Base-by-base conservation (phyloP, 2,797 vertebrate genomes). In the Etheostoma nigrum region DNA sequence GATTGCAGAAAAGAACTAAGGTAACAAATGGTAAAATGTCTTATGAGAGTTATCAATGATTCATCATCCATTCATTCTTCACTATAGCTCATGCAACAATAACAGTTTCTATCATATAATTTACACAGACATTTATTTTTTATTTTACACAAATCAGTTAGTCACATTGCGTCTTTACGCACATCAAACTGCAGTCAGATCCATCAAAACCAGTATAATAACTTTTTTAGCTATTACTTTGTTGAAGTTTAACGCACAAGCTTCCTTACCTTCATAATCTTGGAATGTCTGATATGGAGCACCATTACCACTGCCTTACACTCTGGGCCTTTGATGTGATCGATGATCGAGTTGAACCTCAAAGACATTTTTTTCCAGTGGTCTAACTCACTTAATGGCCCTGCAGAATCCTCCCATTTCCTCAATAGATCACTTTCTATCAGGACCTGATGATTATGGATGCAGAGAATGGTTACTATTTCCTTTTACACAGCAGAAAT, bases 311-410 rank as follows among this genome's bases (percentile, higher is more conserved):
- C 94, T 51, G 94, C 87, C 86, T 90, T 95, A 86, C 95, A 96
- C 61, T 91, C 83, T 60, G 88, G 27, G 69, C 95, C 92, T 91
- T 96, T 96, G 71, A 96, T 94, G 77, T 97, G 96, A 40, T 92
- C 94, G 1, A 96, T 95, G 75, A 97, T 95, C 49, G 93, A 96
- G 90, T 89, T 95, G 85, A 96, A 93, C 80, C 93, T 94, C 73
- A 94, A 91, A 67, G 93, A 95, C 79, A 86, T 94, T 27, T 79
- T 92, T 83, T 95, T 96, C 96, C 96, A 97, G 61, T 97, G 88
- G 53, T 96, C 90, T 63, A 97, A 27, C 87, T 97, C 96, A 23
- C 91, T 92, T 67, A 96, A 86, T 0, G 96, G 96, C 30, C 96
- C 96, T 10, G 92, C 94, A 62, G 93, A 86, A 76, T 93, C 93